Conservation (phyloP, 2,113 vertebrate genomes). For the Calidris pugnax region DNA sequence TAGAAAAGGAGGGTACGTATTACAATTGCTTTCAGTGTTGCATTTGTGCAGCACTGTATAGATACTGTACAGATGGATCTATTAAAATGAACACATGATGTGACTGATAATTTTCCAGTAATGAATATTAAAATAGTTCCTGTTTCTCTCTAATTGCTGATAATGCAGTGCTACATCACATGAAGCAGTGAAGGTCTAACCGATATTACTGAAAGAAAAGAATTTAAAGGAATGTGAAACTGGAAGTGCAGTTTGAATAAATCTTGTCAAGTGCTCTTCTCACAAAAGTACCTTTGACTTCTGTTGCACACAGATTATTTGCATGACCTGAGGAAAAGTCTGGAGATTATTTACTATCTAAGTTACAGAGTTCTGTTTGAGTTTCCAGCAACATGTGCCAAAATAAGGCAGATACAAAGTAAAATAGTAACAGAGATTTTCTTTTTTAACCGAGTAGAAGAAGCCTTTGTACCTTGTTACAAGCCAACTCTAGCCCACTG, state of each 20-base stretch:
- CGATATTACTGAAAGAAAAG: background rate
- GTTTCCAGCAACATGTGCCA: constrained; percentile 46
- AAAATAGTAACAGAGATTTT: background rate
- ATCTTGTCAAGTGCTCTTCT: constrained; percentile 35
- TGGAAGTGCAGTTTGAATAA: constrained; percentile 30
- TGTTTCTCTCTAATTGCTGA: background rate
- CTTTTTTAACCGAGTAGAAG: background rate
- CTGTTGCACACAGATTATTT: constrained; percentile 14
- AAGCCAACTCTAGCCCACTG: background rate
- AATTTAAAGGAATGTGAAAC: constrained; percentile 45
- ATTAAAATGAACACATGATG: background rate
- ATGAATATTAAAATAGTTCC: background rate
- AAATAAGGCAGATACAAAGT: constrained; percentile 14
- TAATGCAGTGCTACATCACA: background rate
- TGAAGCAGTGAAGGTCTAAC: background rate
- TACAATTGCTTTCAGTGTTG: background rate
- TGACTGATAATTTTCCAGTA: background rate
- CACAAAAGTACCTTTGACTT: constrained; percentile 50
- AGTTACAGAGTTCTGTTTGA: constrained; percentile 29
- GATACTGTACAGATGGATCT: background rate
- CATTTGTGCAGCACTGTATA: background rate
- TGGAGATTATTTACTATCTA: constrained; percentile 50
- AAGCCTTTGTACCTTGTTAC: constrained; percentile 16
- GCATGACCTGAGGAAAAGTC: constrained; percentile 23
- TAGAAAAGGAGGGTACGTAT: background rate